Evolutionary conservation across 2,888 invertebrate species (phyloP).

Genomic region (Syrista parreyssii): DNA sequence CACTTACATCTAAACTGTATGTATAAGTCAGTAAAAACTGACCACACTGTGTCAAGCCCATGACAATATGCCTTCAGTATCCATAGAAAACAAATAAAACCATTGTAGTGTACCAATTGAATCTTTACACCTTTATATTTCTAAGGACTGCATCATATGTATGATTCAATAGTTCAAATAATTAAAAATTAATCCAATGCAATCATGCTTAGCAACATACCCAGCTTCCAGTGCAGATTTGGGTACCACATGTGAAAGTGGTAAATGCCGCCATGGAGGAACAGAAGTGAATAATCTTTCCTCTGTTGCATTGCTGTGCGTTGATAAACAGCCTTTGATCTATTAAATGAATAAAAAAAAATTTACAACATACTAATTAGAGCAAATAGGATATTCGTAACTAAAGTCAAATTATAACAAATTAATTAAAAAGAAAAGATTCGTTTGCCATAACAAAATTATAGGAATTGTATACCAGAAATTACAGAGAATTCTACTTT

Average conservation of each 20-base stretch:
- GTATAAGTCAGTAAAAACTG: conserved; percentile 93
- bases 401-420: background rate
- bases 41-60: conserved; percentile 96
- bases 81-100: background rate
- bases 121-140: background rate
- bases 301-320: conserved; percentile 60
- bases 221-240: conserved; percentile 63
- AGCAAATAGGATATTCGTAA: background rate
- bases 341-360: conserved; percentile 26
- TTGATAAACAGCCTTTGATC: conserved; percentile 59
- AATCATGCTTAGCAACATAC: conserved; percentile 36
- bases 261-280: conserved; percentile 60
- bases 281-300: conserved; percentile 60
- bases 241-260: conserved; percentile 58
- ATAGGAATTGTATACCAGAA: background rate
- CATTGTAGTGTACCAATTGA: background rate
- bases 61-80: conserved; percentile 83
- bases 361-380: background rate
- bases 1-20: conserved; percentile 68
- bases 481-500: background rate
- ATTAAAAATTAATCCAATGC: conserved; percentile 4
- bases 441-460: background rate
- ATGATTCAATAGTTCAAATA: background rate
- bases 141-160: background rate
- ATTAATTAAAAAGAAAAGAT: background rate